Conservation (phyloP, 2,113 vertebrate genomes). For the Poecilia latipinna region DNA sequence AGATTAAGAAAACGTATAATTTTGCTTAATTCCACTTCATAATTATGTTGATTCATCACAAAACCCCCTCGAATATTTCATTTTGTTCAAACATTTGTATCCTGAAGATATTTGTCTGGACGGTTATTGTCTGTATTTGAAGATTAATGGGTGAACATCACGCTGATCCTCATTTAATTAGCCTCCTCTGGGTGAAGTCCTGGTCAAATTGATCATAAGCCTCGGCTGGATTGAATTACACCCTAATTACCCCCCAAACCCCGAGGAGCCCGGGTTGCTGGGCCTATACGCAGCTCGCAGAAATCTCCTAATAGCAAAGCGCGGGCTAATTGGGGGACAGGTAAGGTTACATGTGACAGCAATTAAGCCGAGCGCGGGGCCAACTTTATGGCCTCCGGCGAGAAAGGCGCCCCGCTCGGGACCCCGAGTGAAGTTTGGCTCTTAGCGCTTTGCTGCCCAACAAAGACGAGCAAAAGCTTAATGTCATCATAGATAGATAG, state of each 20-base stretch:
- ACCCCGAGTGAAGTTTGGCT: constrained; percentile 37
- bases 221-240: constrained; percentile 72
- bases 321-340: constrained; percentile 82
- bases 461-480: constrained; percentile 8
- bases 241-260: constrained; percentile 60
- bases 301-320: constrained; percentile 80
- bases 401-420: constrained; percentile 40
- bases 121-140: constrained; percentile 8
- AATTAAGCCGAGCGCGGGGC: constrained; percentile 79
- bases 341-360: constrained; percentile 86
- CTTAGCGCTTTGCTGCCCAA: constrained; percentile 23
- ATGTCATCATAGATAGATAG: neutral
- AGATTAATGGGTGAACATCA: constrained; percentile 29
- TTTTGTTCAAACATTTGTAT: neutral
- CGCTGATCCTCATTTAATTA: constrained; percentile 65
- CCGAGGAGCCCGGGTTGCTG: constrained; percentile 62
- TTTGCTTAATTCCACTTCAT: neutral
- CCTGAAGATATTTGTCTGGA: neutral
- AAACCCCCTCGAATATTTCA: too few species aligned
- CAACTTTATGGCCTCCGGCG: constrained; percentile 71
- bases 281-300: constrained; percentile 63
- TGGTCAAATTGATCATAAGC: constrained; percentile 60
- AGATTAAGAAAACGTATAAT: neutral
- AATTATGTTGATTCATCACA: neutral
- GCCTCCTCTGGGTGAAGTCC: constrained; percentile 41